Evolutionary conservation across 2,888 invertebrate genomes (phyloP).

Genomic region (Invenusta paracnida): DNA sequence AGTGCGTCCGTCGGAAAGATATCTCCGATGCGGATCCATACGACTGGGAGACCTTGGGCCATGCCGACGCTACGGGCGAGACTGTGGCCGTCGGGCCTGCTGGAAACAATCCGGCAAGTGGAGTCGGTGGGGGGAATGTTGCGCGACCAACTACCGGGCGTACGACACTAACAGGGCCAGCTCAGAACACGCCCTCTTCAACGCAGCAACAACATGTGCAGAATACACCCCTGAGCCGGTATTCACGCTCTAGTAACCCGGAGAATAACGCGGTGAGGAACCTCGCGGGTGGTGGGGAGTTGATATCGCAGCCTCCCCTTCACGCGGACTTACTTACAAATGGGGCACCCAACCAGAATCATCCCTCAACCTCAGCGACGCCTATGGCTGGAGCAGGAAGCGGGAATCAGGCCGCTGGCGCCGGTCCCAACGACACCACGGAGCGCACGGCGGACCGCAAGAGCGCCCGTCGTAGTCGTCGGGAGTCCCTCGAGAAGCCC

Average conservation of each 20-base stretch:
- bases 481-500: slow-evolving; percentile 4
- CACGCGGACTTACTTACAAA: not conserved
- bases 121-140: not conserved
- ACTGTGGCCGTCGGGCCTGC: not conserved
- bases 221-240: not conserved
- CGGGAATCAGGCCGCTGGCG: not conserved
- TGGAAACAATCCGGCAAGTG: not conserved
- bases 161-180: not conserved
- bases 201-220: not conserved
- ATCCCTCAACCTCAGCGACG: not conserved
- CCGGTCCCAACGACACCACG: not conserved
- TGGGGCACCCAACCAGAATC: not conserved
- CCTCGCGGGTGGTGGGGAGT: too few species aligned
- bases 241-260: not conserved
- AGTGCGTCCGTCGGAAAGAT: slow-evolving; percentile 79
- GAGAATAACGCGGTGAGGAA: not conserved
- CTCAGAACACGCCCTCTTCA: not conserved
- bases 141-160: not conserved
- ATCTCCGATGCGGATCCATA: slow-evolving; percentile 84
- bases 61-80: not conserved
- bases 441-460: slow-evolving; percentile 24
- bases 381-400: not conserved
- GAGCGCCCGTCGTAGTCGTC: slow-evolving; percentile 20
- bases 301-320: not conserved
- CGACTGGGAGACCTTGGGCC: slow-evolving; percentile 73